A percentile compares a stretch with the other conserved stretches of the same genome.
phyloP scores from a whole-genome alignment of 2,888 invertebrate genomes.

The Neelides folsomi region DNA sequence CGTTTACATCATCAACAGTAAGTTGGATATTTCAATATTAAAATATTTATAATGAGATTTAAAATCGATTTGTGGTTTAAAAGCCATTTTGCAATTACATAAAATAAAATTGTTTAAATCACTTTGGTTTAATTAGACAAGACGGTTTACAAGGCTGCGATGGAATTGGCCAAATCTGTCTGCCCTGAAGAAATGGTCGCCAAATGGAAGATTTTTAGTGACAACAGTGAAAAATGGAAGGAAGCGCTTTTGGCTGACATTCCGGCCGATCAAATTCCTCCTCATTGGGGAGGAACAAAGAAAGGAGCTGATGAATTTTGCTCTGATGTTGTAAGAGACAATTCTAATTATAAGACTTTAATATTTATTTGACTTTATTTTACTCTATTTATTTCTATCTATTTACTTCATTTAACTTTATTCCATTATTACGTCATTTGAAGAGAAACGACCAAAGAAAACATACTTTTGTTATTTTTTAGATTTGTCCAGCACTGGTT shows the following conservation, averaged over 20 bases:
- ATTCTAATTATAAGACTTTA: too few relatives aligned
- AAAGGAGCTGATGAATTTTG: background rate
- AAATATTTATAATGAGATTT: too few relatives aligned
- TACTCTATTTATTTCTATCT: too few relatives aligned
- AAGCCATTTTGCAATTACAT: background rate
- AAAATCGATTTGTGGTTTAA: too few relatives aligned
- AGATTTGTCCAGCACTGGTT: too few relatives aligned
- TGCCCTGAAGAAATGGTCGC: background rate
- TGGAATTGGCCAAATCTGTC: background rate
- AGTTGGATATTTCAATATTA: too few relatives aligned
- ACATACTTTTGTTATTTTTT: too few relatives aligned
- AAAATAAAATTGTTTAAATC: background rate
- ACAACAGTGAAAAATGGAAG: background rate
- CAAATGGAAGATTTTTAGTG: background rate
- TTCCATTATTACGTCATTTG: too few relatives aligned
- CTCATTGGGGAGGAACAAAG: constrained; percentile 1
- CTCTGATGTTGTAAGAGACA: background rate
- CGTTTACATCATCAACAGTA: too few relatives aligned
- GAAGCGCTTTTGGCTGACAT: background rate
- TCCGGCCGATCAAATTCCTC: constrained; percentile 2
- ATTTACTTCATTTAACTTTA: too few relatives aligned
- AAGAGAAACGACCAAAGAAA: too few relatives aligned
- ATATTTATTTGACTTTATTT: too few relatives aligned
- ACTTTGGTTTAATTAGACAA: background rate
- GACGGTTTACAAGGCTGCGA: background rate